A percentile compares a stretch with the other conserved stretches of the same genome.
phyloP scores from a whole-genome alignment of 2,113 vertebrate species.

The Rousettus leschenaultii region DNA sequence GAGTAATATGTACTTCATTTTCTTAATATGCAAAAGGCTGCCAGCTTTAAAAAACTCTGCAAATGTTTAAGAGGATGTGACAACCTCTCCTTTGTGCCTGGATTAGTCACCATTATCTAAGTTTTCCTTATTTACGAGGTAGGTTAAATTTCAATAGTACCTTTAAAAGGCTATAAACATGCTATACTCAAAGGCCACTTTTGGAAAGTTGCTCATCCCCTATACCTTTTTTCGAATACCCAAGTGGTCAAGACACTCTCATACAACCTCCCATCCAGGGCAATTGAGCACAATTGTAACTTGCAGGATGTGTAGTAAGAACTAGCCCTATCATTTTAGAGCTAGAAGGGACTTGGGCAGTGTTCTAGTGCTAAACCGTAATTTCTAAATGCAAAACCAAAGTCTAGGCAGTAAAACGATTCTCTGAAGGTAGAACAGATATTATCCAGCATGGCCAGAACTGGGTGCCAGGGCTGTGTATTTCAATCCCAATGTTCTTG shows the following conservation, averaged over 20 bases:
- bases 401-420: background rate
- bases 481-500: background rate
- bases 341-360: background rate
- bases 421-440: background rate
- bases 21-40: background rate
- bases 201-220: background rate
- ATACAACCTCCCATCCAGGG: background rate
- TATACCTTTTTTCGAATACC: background rate
- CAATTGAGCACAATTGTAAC: rapidly evolving
- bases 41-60: background rate
- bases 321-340: background rate
- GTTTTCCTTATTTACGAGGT: background rate
- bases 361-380: background rate
- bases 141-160: background rate
- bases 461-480: background rate
- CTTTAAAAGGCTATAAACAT: background rate
- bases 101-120: background rate
- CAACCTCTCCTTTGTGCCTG: background rate
- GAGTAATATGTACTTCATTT: background rate
- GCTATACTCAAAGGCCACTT: background rate
- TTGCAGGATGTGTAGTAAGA: background rate
- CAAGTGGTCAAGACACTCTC: background rate
- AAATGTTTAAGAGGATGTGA: background rate
- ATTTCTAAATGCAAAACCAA: background rate
- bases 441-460: background rate